Base-by-base conservation (phyloP, 2,113 vertebrate species). In the Corythoichthys intestinalis region DNA sequence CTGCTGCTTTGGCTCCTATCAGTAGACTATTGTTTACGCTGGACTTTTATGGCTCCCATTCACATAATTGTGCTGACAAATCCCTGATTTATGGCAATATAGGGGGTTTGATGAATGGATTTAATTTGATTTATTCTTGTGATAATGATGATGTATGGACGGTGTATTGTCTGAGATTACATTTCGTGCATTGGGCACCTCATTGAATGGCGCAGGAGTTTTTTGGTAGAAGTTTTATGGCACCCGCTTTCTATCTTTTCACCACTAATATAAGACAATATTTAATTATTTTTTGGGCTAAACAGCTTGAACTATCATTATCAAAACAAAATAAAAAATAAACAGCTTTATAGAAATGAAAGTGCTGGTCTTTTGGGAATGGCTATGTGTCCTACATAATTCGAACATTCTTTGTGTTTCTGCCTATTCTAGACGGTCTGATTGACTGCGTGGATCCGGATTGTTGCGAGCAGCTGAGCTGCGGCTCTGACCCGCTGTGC, bases 381-480 rank as follows among this genome's bases (percentile, higher is more conserved):
- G 9, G 9, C 12, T 9, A 35, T 20, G 11, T 13, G 17, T 12
- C 60, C 20, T 28, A 28, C 20, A 44, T 62, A n/a, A 61, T 61
- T 38, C 0, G 17, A 3, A 6, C 9, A n/a, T 20, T 4, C 20
- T 62, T 66, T 34, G 1, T 75, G 59, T 37, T 54, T 34, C 62
- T 75, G 57, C 82, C 48, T 56, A 60, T 92, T 88, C 61, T 80
- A 99, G 97, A 99, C 77, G 95, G 96, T 77, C 88, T 99, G 88
- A 92, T 92, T 20, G 97, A 98, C 92, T 99, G 97, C 10, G 92
- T 98, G 13, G 97, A 99, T 77, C 97, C 97, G 0, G 96, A 99
- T 74, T 99, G 97, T 49, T 99, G 97, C 71, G 94, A 96, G 80
- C 95, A 99, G 88, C 91, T 92, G 87, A 95, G 94, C 72, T 99